These are phyloP conservation scores for Notarius quadriscutis DNA, from an alignment of 2,113 vertebrate species.

Conservation along the genomic window DNA sequence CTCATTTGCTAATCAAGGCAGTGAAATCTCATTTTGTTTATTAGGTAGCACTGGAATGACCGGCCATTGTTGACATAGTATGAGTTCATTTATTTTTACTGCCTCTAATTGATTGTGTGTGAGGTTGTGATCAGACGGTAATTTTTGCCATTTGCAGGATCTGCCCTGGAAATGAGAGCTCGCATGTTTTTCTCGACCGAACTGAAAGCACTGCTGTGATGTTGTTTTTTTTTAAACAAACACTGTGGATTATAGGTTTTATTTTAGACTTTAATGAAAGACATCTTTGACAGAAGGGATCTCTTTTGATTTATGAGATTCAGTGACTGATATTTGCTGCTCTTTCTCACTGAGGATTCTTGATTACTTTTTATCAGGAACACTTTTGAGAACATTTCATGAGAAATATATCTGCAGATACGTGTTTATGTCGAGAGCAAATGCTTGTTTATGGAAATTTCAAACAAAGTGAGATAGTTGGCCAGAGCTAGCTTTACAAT, in stretches of 20 bases:
- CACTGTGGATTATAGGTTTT: constrained; percentile 30
- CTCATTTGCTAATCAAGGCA: constrained; percentile 48
- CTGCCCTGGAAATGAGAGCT: constrained; percentile 63
- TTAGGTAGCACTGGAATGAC: constrained; percentile 62
- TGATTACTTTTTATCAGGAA: constrained; percentile 1
- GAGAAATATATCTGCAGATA: constrained; percentile 37
- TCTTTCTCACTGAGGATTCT: not conserved
- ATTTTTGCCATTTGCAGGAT: constrained; percentile 69
- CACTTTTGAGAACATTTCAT: not conserved
- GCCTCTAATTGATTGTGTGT: constrained; percentile 69
- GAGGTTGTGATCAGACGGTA: constrained; percentile 72
- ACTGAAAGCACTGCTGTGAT: constrained; percentile 44
- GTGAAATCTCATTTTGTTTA: constrained; percentile 67
- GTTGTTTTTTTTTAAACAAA: constrained; percentile 13
- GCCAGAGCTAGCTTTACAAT: constrained; percentile 73
- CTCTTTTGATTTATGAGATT: constrained; percentile 4
- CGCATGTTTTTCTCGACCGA: constrained; percentile 60
- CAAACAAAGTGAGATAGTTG: constrained; percentile 69
- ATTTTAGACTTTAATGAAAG: constrained; percentile 6
- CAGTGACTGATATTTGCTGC: not conserved
- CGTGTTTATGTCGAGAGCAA: constrained; percentile 63
- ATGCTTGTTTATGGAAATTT: constrained; percentile 71
- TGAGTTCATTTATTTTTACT: constrained; percentile 72
- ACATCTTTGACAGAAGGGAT: constrained; percentile 1
- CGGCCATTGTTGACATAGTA: constrained; percentile 69